Evolutionary conservation across 2,888 invertebrate species (phyloP), one percentile per base, ranked within the genome.

Genomic region (Fabriciana adippe): DNA sequence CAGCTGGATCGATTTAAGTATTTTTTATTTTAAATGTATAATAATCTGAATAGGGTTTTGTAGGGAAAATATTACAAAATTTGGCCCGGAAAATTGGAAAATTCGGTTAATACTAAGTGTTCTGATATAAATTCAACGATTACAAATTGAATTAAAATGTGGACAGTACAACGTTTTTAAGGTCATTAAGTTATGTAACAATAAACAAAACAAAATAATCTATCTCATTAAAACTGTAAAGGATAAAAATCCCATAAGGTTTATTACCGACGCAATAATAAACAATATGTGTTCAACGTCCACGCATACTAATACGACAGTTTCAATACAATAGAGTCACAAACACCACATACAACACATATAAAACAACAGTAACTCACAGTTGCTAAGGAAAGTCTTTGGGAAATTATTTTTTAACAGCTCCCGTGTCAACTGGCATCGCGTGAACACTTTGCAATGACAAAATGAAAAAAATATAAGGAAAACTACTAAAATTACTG

Each of bases 341-440:
- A 68, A 67, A 68, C 56, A 47, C 64, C 62, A 56, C 48, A 55
- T 8, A 41, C 11, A 61, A 16, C 45, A 53, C 45, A 65, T 41
- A 41, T 11, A 26, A 41, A 62, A 67, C 64, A 68, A 70, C 65
- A 70, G 54, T 35, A 75, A 94, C 95, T 95, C 85, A 95, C 96
- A 96, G 83, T 96, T 95, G 80, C 95, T 95, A 65, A 96, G 87
- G 78, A 94, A 94, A 50, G 94, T 94, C 82, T 95, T 93, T 73
- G 94, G 93, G 77, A 96, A 94, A 74, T 93, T 93, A 74, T 93
- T 94, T 73, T 93, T 93, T 73, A 94, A 78, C 63, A 96, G 84
- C 81, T 95, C 96, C 69, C 94, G 93, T 16, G 95, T 95, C 66
- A 95, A 90, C 68, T 96, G 95, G 80, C 96, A 96, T 85, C 94